These are phyloP conservation scores for Perca fluviatilis DNA, from an alignment of 2,113 vertebrate species.

Conservation along the genomic window DNA sequence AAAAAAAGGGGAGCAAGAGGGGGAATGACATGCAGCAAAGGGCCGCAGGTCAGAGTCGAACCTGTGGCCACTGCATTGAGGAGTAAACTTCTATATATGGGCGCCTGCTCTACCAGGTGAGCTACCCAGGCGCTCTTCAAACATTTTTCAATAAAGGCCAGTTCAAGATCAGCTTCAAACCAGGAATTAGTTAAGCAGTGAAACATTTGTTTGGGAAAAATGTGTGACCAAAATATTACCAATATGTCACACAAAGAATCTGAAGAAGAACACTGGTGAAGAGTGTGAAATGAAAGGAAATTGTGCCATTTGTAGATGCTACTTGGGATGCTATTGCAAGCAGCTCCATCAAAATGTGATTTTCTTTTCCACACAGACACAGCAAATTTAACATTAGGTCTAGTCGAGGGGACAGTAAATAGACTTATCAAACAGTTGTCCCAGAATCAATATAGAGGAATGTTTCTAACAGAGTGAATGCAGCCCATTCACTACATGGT, in stretches of 20 bases:
- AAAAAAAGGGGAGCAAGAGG: no score
- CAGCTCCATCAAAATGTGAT: conserved; percentile 16
- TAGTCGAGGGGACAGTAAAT: conserved; percentile 25
- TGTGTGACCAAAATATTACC: conserved; percentile 39
- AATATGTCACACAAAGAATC: conserved; percentile 15
- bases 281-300: conserved; percentile 41
- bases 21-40: no score
- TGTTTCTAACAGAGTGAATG: not conserved
- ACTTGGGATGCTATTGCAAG: conserved; percentile 26
- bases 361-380: not conserved
- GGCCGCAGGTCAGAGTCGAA: no score
- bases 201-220: not conserved
- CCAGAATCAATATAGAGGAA: conserved; percentile 4
- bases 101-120: no score
- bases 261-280: no score
- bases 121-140: no score
- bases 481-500: not conserved
- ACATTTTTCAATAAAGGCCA: not conserved
- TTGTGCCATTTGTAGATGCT: conserved; percentile 21
- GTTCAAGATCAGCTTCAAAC: conserved; percentile 39
- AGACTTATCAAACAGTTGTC: conserved; percentile 19
- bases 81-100: no score
- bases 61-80: no score
- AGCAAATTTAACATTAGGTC: conserved; percentile 28
- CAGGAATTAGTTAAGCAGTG: conserved; percentile 31